Evolutionary conservation across 2,797 vertebrate genomes (phyloP).

Genomic region (Sebastes matsubarae): DNA sequence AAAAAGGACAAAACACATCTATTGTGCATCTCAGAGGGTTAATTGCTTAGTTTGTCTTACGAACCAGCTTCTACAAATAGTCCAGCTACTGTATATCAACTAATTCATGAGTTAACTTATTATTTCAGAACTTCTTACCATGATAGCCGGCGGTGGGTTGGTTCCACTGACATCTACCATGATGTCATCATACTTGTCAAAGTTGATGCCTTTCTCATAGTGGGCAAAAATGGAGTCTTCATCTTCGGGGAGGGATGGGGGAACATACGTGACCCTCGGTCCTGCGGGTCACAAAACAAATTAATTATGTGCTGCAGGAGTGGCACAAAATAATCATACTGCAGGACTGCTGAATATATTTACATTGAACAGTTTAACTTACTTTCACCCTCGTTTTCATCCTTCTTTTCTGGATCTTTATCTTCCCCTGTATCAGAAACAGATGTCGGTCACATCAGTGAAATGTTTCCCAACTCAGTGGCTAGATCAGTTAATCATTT

Average conservation of each 20-base stretch:
- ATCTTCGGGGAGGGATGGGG: slow-evolving; percentile 88
- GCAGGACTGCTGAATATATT: background rate
- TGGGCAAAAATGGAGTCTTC: slow-evolving; percentile 89
- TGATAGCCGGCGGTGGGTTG: slow-evolving; percentile 86
- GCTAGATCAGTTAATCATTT: background rate
- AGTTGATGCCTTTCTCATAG: slow-evolving; percentile 92
- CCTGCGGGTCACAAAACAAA: slow-evolving; percentile 61
- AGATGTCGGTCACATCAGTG: background rate
- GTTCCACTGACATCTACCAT: slow-evolving; percentile 89
- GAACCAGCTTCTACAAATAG: background rate
- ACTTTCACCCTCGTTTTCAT: slow-evolving; percentile 45
- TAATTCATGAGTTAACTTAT: background rate
- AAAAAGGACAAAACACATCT: no score
- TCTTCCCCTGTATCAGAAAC: slow-evolving; percentile 35
- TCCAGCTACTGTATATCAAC: no score
- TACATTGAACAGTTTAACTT: background rate
- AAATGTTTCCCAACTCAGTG: fast-evolving
- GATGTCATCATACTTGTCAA: slow-evolving; percentile 94
- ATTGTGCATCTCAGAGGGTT: background rate
- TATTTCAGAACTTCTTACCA: slow-evolving; percentile 78
- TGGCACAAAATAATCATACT: background rate
- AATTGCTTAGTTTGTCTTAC: background rate
- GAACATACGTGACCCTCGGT: slow-evolving; percentile 90
- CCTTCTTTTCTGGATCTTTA: slow-evolving; percentile 25
- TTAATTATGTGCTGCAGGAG: fast-evolving